Evolutionary conservation across 2,888 invertebrate genomes (phyloP), one percentile per base, ranked within the genome.

Genomic region (Marasmarcha lunaedactyla): DNA sequence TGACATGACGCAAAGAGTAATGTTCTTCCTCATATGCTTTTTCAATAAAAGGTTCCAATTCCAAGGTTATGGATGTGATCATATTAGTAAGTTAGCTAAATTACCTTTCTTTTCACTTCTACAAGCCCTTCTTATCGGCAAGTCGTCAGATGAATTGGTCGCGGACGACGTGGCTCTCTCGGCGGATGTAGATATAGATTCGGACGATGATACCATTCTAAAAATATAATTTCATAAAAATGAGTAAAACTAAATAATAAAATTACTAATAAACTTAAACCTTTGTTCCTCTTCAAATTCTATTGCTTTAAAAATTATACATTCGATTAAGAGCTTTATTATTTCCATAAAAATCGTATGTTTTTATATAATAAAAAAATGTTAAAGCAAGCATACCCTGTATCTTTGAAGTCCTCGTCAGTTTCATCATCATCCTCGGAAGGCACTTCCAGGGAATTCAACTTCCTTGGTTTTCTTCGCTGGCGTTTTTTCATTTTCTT

Each of bases 391-490:
- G 20, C 7, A 49, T 46, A 91, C 87, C 90, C 90, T 0, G 91
- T 89, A 33, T 94, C 93, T 62, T 94, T 93, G 60, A 96, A 97
- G 70, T 97, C 97, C 66, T 96, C 96, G 58, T 96, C 96, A 1
- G 92, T 93, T 25, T 89, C 89, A 65, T 94, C 92, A 48, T 94
- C 92, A 59, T 92, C 91, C 33, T 92, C 92, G 34, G 89, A 89
- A 15, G 87, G 86, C n/a, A 90, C 89, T 53, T 94, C 93, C 38
- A 95, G 72, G 36, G 90, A 90, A 59, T 94, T 94, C 34, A 95
- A 69, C 53, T 92, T 91, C 15, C 93, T 85, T 26, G 89, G 85
- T 55, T 92, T 92, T 59, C 91, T 89, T 0, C 79, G 71, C 33
- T 63, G 60, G 55, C 84, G 60, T 57, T 76, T 55, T 41, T 71